Percentiles rank a stretch among this genome's conserved stretches.
Conservation (phyloP, 2,113 vertebrate species). For the Pungitius pungitius region DNA sequence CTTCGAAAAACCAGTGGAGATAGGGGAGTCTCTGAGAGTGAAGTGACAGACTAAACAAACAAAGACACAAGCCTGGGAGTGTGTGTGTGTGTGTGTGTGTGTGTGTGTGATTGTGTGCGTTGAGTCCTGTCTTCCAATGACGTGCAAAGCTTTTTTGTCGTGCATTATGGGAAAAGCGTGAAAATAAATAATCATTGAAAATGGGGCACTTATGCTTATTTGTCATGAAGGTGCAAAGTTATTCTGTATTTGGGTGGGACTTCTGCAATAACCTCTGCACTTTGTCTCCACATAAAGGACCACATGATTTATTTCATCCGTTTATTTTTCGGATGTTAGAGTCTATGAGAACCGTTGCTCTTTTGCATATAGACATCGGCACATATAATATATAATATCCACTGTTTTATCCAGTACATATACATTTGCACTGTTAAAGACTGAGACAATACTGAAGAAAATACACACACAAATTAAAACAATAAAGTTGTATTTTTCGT, state of each 20-base stretch:
- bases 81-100: conserved; percentile 28
- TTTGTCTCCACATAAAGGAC: not conserved
- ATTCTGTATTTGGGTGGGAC: conserved; percentile 45
- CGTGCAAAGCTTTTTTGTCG: conserved; percentile 7
- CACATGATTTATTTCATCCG: not conserved
- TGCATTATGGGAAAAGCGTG: conserved; percentile 12
- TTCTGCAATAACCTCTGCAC: not conserved
- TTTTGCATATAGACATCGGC: not conserved
- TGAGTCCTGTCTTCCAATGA: conserved; percentile 4
- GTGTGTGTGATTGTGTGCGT: conserved; percentile 37
- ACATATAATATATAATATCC: not conserved
- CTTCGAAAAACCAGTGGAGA: conserved; percentile 75
- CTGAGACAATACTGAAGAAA: not conserved
- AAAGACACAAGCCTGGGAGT: conserved; percentile 74
- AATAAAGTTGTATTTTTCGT: not conserved
- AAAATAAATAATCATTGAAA: conserved; percentile 82
- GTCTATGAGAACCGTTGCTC: not conserved
- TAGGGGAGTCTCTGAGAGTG: conserved; percentile 86
- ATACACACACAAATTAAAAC: not conserved
- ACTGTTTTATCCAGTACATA: not conserved
- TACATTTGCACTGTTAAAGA: not conserved
- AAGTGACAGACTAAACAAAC: conserved; percentile 88
- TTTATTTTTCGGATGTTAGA: not conserved
- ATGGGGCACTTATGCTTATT: conserved; percentile 79
- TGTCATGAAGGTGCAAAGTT: conserved; percentile 73